A percentile compares a stretch with the other conserved stretches of the same genome.
These are phyloP conservation scores for Hirtodrosophila alboralis DNA, from an alignment of 2,888 invertebrate species.

Conservation along the genomic window DNA sequence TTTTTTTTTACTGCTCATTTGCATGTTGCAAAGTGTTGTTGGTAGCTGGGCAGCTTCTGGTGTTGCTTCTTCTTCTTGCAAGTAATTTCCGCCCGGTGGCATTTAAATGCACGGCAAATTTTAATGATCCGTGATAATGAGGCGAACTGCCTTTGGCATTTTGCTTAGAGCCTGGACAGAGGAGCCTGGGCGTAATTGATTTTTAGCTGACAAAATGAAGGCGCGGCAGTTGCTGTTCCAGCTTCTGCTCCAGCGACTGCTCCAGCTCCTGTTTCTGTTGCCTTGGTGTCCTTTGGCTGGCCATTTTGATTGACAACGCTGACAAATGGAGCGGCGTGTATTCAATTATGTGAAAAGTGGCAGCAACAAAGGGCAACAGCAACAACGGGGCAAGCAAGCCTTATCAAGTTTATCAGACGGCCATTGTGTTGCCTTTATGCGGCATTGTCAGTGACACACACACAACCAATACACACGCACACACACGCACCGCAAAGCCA, in stretches of 20 bases:
- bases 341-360: conserved; percentile 56
- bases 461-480: conserved; percentile 6
- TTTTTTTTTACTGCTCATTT: conserved; percentile 63
- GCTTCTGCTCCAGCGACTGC: conserved; percentile 6
- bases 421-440: conserved; percentile 59
- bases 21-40: conserved; percentile 52
- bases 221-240: conserved; percentile 29
- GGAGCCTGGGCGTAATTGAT: conserved; percentile 61
- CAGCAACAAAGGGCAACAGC: conserved; percentile 46
- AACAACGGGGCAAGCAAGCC: conserved; percentile 28
- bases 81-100: conserved; percentile 51
- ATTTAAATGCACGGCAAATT: conserved; percentile 64
- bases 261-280: neutral
- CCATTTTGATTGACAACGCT: conserved; percentile 69
- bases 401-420: conserved; percentile 65
- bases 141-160: conserved; percentile 61
- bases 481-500: conserved; percentile 25
- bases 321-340: conserved; percentile 72
- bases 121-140: conserved; percentile 82
- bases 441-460: conserved; percentile 51
- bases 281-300: conserved; percentile 18
- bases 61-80: conserved; percentile 19
- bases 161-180: conserved; percentile 15
- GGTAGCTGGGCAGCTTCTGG: neutral
- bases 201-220: conserved; percentile 41